Evolutionary conservation across 2,113 vertebrate genomes (phyloP), one percentile per base, ranked within the genome.

Genomic region (Varanus salvator): DNA sequence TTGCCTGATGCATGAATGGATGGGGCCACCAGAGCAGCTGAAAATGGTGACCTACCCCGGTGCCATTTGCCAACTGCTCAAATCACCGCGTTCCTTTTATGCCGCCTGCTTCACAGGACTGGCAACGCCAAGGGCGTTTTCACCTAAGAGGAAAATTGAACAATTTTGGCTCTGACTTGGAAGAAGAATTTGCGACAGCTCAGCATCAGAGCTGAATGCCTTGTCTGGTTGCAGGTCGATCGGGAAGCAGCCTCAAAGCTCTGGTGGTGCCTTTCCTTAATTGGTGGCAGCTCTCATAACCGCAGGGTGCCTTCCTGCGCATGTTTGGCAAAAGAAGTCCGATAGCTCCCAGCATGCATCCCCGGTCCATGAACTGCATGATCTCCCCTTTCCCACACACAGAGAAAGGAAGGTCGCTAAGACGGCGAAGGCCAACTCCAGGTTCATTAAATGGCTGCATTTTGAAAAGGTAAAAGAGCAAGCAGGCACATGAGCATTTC

Each of bases 61-160:
- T 68, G 50, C 52, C 64, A 11, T 38, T 71, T 78, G 75, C 84
- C 75, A 78, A 48, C 27, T 57, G 84, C 25, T 78, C 66, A 71
- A 52, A 78, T 89, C 94, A 93, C 93, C 93, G 15, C 75, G 68
- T 69, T 54, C 90, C 21, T 60, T 90, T 44, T 88, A 5, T 85
- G 57, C 80, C 89, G 14, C 34, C 66, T 94, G 88, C 75, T 93
- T 93, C 87, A 12, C 92, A 71, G 54, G 92, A 66, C 48, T 1
- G 12, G 3, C 3, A 25, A 27, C 77, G 2, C 92, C 88, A 34
- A 21, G 6, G 25, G 21, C 72, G 34, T 91, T 94, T 88, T 86
- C 75, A 89, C 21, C 34, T 85, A 3, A 86, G 38, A 21, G 64
- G 64, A 52, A 44, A 54, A 38, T 38, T 38, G 52, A 21, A 54